Evolutionary conservation across 2,888 invertebrate genomes (phyloP).

Genomic region (Drosophila silvestris): DNA sequence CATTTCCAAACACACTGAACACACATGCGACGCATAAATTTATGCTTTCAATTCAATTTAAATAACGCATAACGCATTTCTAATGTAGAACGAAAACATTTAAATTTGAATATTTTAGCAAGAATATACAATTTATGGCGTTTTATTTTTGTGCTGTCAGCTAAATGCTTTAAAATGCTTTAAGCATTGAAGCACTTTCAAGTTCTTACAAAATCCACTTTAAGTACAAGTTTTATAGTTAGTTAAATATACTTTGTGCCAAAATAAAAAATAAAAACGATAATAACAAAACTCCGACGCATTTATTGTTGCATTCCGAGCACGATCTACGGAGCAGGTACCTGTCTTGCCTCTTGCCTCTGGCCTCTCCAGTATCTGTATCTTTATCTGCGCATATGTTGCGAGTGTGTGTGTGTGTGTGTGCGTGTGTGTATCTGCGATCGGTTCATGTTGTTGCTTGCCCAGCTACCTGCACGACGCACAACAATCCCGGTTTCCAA

Average conservation of each 20-base stretch:
- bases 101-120: slow-evolving; percentile 6
- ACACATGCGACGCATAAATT: slow-evolving; percentile 10
- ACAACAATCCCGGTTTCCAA: slow-evolving; percentile 79
- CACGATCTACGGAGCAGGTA: slow-evolving; percentile 66
- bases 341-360: slow-evolving; percentile 68
- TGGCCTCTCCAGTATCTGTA: slow-evolving; percentile 27
- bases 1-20: slow-evolving; percentile 14
- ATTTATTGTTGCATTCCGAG: slow-evolving; percentile 70
- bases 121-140: not conserved
- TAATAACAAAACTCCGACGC: slow-evolving; percentile 60
- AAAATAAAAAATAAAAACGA: slow-evolving; percentile 33
- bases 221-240: not conserved
- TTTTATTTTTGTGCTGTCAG: not conserved
- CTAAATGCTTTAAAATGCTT: slow-evolving; percentile 1
- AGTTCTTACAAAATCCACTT: not conserved
- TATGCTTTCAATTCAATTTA: slow-evolving; percentile 34
- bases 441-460: slow-evolving; percentile 44
- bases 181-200: slow-evolving; percentile 1
- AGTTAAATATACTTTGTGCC: slow-evolving; percentile 54
- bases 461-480: slow-evolving; percentile 63
- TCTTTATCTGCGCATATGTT: slow-evolving; percentile 49
- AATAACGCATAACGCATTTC: slow-evolving; percentile 27
- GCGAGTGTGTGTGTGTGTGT: slow-evolving; percentile 39
- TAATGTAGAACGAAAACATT: not conserved
- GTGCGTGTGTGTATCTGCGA: slow-evolving; percentile 52